Evolutionary conservation across 2,113 vertebrate genomes (phyloP).

Genomic region (Cryptotis parvus): DNA sequence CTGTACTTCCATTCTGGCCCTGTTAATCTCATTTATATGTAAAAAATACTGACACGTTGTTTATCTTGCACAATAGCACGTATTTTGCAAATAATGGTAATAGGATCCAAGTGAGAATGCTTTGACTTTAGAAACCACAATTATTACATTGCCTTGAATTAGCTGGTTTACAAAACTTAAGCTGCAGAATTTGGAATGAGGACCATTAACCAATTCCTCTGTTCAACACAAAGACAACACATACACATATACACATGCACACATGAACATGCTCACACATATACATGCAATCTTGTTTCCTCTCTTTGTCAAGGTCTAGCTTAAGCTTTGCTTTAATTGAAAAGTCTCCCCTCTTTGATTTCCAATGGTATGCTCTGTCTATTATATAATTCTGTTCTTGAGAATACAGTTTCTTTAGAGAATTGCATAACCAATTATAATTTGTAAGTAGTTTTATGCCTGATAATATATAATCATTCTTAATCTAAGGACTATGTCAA

Average conservation of each 20-base stretch:
- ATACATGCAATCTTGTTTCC: background rate
- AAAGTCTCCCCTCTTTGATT: background rate
- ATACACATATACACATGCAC: background rate
- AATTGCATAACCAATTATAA: background rate
- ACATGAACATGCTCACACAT: background rate
- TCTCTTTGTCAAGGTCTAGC: background rate
- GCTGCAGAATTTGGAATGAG: background rate
- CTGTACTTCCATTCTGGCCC: no score
- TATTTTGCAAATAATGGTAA: background rate
- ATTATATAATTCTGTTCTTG: background rate
- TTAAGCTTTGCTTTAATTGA: background rate
- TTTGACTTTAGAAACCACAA: background rate
- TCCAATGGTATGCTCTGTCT: background rate
- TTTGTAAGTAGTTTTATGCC: background rate
- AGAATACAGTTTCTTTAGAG: background rate
- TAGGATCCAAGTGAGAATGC: background rate
- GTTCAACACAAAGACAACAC: background rate
- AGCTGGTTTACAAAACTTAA: background rate
- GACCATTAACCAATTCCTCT: background rate
- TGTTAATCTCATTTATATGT: slow-evolving; percentile 7
- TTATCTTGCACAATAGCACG: background rate
- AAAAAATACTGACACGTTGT: background rate
- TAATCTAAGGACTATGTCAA: background rate
- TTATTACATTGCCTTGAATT: background rate
- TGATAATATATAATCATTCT: slow-evolving; percentile 10